Evolutionary conservation across 1,140 invertebrate genomes (phyloP), one percentile per base, ranked within the genome.

Genomic region (Trachelipus rathkii): DNA sequence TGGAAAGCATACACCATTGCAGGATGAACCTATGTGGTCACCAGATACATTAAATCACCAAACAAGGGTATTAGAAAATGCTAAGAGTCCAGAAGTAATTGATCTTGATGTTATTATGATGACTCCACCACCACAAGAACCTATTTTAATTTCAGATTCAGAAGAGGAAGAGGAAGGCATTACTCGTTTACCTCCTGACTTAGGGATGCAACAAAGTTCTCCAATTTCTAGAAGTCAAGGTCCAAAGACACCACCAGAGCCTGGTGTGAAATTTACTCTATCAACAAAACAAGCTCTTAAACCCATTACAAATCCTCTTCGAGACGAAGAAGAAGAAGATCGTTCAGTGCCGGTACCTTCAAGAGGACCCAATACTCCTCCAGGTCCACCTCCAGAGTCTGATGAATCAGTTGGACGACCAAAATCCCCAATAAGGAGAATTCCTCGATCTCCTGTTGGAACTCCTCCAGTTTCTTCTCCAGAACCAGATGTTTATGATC

Each of bases 101-200:
- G 93, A 95, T 85, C 85, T 95, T 71, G 92, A 93, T 82, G 88
- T 90, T 73, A 81, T 79, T 46, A 77, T 78, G 73, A 81, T 81
- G 45, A 91, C 90, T 8, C 91, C 91, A 0, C 92, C 92, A 19
- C 92, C 92, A 0, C 88, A 90, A 74, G 91, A 93, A 82, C 88
- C 94, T 0, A 94, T 94, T 82, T 89, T 94, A 33, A 85, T 94
- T 0, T 93, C 91, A 73, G 92, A 94, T 82, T 92, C 92, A 82
- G 50, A 60, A 19, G 33, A 33, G 33, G 92, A 93, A 66, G 90
- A 91, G 78, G 89, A 87, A 67, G 87, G 79, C 43, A 77, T 80
- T 71, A 79, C 79, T 66, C 74, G 78, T 68, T 72, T 77, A 74
- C 81, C 78, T 77, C 80, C 78, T 23, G 78, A 79, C 43, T 69